Evolutionary conservation across 2,797 vertebrate genomes (phyloP).

Genomic region (Leuciscus waleckii): DNA sequence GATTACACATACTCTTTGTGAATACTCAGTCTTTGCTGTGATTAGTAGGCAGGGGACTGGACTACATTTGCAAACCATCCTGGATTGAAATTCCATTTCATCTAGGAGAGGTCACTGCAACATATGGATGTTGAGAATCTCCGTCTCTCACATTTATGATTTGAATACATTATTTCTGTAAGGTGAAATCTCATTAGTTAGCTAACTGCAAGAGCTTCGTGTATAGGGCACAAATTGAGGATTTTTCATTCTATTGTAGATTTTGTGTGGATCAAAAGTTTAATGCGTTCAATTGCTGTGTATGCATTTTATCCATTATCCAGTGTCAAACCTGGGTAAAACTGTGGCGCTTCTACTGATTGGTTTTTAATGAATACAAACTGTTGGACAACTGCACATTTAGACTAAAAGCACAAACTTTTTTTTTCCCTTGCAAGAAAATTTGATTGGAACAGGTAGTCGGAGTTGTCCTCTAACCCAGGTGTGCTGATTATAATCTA

Average conservation of each 20-base stretch:
- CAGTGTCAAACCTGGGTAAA: conserved; percentile 1
- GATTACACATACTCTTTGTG: neutral
- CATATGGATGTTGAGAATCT: conserved; percentile 16
- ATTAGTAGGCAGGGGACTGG: neutral
- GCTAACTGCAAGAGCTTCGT: neutral
- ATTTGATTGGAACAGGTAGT: conserved; percentile 12
- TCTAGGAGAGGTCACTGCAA: conserved; percentile 7
- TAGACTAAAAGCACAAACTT: neutral
- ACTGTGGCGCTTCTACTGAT: neutral
- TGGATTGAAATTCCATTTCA: conserved; percentile 26
- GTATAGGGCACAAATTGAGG: neutral
- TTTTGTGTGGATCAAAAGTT: neutral
- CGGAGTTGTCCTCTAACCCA: neutral
- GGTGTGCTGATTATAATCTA: conserved; percentile 19
- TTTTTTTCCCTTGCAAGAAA: neutral
- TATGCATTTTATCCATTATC: neutral
- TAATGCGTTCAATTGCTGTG: neutral
- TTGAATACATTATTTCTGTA: conserved; percentile 27
- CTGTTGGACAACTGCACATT: neutral
- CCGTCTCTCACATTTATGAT: conserved; percentile 9
- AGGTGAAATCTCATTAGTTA: conserved; percentile 20
- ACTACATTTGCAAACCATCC: conserved; percentile 18
- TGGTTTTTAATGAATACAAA: conserved; percentile 20
- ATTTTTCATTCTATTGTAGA: neutral
- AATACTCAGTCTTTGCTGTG: neutral